Conservation (phyloP, 2,113 vertebrate species). For the Albula goreensis region DNA sequence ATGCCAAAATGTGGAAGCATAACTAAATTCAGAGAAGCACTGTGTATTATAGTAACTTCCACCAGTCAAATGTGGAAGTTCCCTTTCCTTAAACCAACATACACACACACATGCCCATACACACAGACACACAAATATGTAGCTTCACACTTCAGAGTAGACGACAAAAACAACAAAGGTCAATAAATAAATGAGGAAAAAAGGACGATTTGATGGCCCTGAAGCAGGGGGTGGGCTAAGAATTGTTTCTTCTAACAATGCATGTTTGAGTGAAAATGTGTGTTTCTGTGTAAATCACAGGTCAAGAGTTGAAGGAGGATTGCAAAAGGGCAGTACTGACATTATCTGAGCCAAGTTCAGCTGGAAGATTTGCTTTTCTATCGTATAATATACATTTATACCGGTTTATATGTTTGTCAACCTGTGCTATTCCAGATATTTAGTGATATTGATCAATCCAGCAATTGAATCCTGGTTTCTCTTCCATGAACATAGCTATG, state of each 20-base stretch:
- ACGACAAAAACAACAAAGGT: constrained; percentile 22
- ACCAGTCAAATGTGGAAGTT: not conserved
- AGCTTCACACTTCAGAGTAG: constrained; percentile 22
- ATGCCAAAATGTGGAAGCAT: not conserved
- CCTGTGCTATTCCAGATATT: constrained; percentile 4
- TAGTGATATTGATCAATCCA: constrained; percentile 19
- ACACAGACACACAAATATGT: constrained; percentile 32
- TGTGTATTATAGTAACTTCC: constrained; percentile 32
- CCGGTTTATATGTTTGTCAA: not conserved
- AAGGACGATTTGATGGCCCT: not conserved
- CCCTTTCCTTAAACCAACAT: constrained; percentile 22
- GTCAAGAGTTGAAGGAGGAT: not conserved
- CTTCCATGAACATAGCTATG: not conserved
- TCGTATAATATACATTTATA: not conserved
- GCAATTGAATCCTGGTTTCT: not conserved
- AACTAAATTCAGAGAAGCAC: constrained; percentile 24
- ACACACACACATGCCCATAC: constrained; percentile 37
- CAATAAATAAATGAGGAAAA: constrained; percentile 47
- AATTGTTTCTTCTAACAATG: not conserved
- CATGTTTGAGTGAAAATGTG: not conserved
- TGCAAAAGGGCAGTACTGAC: not conserved
- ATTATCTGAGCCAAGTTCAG: constrained; percentile 40
- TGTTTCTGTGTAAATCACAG: not conserved
- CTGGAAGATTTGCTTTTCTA: not conserved
- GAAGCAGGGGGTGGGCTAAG: not conserved